Evolutionary conservation across 2,888 invertebrate species (phyloP), one percentile per base, ranked within the genome.

Genomic region (Drosophila leonis): DNA sequence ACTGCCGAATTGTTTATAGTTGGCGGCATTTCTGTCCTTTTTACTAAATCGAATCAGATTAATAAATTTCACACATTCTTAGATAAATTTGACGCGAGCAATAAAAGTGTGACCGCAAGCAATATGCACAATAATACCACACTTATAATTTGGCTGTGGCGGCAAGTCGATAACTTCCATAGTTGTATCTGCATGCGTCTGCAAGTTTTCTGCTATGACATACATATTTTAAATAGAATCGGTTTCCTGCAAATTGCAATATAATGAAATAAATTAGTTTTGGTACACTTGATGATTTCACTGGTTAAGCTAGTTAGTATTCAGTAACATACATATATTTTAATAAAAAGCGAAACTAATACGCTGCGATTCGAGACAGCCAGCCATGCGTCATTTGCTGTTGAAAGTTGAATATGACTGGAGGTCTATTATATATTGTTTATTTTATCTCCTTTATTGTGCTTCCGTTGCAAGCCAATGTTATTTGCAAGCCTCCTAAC

Each of bases 1-100:
- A 72, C 75, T 33, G 83, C 94, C 84, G 94, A 95, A 69, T 95
- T 95, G 93, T 96, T 96, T 72, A 97, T 95, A 39, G 96, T 97
- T 48, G 96, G 97, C 75, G 96, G 84, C 92, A 92, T 95, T 95
- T 95, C 24, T 95, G 95, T 10, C 0, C 8, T 37, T 61, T 54
- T 49, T 24, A 49, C 29, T 31, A 20, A 41, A n/a, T 41, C 24
- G 7, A 24, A 20, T 9, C 49, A 27, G n/a, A 20, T 54, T 31
- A 24, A 27, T 12, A 55, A 46, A 37, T 42, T 15, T 29, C 1
- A 56, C 18, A 24, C 41, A 10, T 42, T 64, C 49, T 18, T 33
- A 12, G 5, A 46, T n/a, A 39, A 73, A 44, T 35, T 55, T 5
- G 55, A 60, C 42, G 73, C 59, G 48, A 78, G 9, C 1, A 41